Evolutionary conservation across 2,113 vertebrate genomes (phyloP).

Genomic region (Eidolon helvum): DNA sequence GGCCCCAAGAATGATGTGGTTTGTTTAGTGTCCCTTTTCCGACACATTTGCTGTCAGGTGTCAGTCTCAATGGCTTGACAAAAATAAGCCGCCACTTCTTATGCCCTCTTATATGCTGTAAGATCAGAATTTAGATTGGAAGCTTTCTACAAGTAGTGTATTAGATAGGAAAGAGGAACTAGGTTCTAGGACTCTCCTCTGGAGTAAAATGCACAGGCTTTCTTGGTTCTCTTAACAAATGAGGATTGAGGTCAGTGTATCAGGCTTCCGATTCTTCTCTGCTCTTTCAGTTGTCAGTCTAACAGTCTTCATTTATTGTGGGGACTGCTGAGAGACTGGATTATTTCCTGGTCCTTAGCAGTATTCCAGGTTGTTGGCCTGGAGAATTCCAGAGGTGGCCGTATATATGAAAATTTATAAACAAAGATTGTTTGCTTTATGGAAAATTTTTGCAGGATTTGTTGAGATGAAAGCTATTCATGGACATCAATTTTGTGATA

Average conservation of each 20-base stretch:
- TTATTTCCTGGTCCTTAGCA: not conserved
- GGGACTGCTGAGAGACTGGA: not conserved
- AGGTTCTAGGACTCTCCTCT: not conserved
- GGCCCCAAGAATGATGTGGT: not conserved
- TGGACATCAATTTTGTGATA: not conserved
- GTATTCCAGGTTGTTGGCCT: not conserved
- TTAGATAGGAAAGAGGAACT: not conserved
- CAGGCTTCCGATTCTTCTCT: not conserved
- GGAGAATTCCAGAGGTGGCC: conserved; percentile 1
- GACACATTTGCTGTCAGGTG: not conserved
- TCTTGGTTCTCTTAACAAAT: not conserved
- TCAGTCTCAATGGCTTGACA: not conserved
- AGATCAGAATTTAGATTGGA: not conserved
- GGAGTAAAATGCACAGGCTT: not conserved
- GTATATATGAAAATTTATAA: not conserved
- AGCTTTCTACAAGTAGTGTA: not conserved
- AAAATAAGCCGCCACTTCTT: not conserved
- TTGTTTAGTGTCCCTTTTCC: not conserved
- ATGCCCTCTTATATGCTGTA: not conserved
- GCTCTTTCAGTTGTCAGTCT: not conserved
- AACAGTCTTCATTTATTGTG: not conserved
- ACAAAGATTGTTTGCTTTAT: conserved; percentile 3
- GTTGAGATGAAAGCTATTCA: not conserved
- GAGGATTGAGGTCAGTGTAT: not conserved
- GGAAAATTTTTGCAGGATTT: not conserved